Evolutionary conservation across 2,113 vertebrate genomes (phyloP), one percentile per base, ranked within the genome.

Genomic region (Muscicapa adusta): DNA sequence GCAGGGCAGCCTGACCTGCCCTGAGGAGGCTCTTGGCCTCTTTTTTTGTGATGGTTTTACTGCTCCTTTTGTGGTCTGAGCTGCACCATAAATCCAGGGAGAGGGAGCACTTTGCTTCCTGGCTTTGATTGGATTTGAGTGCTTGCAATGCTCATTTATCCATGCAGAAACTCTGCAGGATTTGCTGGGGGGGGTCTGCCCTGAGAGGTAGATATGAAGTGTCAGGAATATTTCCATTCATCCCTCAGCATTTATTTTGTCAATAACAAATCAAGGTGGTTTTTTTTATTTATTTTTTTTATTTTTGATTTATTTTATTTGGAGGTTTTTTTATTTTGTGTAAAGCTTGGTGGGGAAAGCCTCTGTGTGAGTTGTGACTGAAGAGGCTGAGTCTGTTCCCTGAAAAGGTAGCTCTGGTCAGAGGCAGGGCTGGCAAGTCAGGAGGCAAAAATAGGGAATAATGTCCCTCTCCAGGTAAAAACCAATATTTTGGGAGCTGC

Each of bases 1-100:
- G 74, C 26, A 71, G 73, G 73, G 40, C 84, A 71, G 61, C 1
- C 3, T 77, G 77, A 60, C 68, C 85, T 96, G 89, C 96, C 93
- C 90, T 76, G 1, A 79, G 96, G 92, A 94, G 78, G 10, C 85
- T 75, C 0, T 38, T 93, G 90, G 66, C 95, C 88, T 93, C 85
- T 53, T 93, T 94, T 95, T 74, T 53, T 83, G 42, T 63, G 63
- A 43, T 67, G 81, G 22, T 78, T 89, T 95, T 93, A 18, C 36
- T 85, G 77, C 77, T 96, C 77, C 73, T 87, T 93, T 84, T 89
- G 85, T 38, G 36, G 73, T 43, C 76, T 85, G 85, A 82, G 12
- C 57, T 88, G 74, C 67, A 26, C 89, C 68, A 36, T 18, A 74
- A 92, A 85, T 23, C 53, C 81, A 65, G 81, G 29, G 87, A 66